Evolutionary conservation across 2,888 invertebrate genomes (phyloP), one percentile per base, ranked within the genome.

Genomic region (Esperia sulphurella): DNA sequence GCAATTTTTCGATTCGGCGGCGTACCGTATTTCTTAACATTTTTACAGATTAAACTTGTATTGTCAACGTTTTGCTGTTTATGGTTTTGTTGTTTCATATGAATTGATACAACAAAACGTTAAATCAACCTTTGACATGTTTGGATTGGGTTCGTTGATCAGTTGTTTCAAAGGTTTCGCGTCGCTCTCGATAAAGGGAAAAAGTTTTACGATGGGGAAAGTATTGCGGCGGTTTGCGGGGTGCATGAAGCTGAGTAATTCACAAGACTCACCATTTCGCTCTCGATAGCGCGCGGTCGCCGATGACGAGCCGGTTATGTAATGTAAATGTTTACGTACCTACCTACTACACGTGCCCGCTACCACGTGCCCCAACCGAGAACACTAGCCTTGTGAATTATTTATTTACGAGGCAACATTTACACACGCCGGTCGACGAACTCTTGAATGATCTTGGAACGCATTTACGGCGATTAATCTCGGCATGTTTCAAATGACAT

Each of bases 301-400:
- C 79, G 82, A 82, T 86, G 88, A 87, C 87, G 88, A 83, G 85
- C 80, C 80, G 83, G 83, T 88, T 87, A 82, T 86, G 84, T 85
- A 87, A 89, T 85, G 85, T 84, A 81, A 88, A 87, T 86, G 87
- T 88, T 88, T 88, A 86, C 83, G 82, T 83, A 85, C 83, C 81
- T 83, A 85, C 83, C 81, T 84, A 82, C 79, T 69, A 78, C 87
- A 88, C 88, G 87, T 81, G 83, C 78, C 69, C 69, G 75, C 69
- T 59, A 77, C 83, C 88, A 85, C 87, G 88, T 86, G 85, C 83
- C 81, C 82, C 79, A 78, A 77, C 80, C 72, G 77, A 83, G 83
- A 86, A 85, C 85, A 87, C 88, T 87, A 89, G 88, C 88, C 88
- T 89, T 89, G 88, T 89, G 88, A 89, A 88, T 88, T 89, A 89